Evolutionary conservation across 2,113 vertebrate species (phyloP).

Genomic region (Ochotona princeps): DNA sequence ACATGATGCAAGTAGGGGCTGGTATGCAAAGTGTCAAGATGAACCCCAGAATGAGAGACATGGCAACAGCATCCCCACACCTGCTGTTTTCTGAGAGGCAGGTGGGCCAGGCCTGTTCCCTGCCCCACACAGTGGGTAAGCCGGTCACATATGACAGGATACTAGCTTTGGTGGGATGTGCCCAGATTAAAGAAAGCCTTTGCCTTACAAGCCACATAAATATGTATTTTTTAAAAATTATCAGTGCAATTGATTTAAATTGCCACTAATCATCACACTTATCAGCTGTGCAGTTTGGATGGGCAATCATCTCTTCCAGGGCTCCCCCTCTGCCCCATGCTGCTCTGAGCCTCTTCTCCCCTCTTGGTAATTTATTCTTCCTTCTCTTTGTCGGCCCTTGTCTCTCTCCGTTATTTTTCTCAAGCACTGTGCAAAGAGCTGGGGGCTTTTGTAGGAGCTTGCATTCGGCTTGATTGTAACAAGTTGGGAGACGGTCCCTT

Average conservation of each 20-base stretch:
- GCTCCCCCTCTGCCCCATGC: slow-evolving; percentile 71
- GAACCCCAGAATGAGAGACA: not conserved
- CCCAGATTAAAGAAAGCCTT: slow-evolving; percentile 36
- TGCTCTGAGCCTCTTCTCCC: slow-evolving; percentile 65
- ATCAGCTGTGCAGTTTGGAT: slow-evolving; percentile 65
- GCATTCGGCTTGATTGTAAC: not conserved
- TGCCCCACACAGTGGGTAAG: not conserved
- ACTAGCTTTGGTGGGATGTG: slow-evolving; percentile 46
- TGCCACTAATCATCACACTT: slow-evolving; percentile 80
- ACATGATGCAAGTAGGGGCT: not conserved
- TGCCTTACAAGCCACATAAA: slow-evolving; percentile 80
- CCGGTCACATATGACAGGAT: not conserved
- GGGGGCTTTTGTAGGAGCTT: not conserved
- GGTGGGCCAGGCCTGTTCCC: not conserved
- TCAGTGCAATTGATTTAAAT: slow-evolving; percentile 81
- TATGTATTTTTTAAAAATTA: slow-evolving; percentile 82
- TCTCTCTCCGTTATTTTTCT: slow-evolving; percentile 60
- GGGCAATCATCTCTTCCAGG: slow-evolving; percentile 70
- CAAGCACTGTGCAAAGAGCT: slow-evolving; percentile 47
- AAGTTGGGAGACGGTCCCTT: not conserved
- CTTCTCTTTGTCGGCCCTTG: slow-evolving; percentile 66
- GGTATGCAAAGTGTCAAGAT: rapidly evolving
- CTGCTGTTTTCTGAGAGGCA: not conserved
- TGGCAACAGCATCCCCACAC: too few species aligned
- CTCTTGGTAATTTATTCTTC: slow-evolving; percentile 67